phyloP scores from a whole-genome alignment of 2,888 invertebrate genomes.

The Epinotia brunnichana region DNA sequence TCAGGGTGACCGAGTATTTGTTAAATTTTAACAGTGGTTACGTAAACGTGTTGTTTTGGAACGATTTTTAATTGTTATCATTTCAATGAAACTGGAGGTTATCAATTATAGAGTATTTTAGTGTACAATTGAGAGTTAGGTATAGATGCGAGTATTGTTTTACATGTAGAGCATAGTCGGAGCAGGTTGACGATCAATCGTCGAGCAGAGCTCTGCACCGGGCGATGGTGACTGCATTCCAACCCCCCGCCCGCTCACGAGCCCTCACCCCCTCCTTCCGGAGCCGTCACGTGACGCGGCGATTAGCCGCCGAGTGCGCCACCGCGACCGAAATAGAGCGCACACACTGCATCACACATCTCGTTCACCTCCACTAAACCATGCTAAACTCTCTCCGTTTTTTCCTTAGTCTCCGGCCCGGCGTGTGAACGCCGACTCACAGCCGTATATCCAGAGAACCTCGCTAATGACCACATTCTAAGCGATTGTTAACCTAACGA shows the following conservation, averaged over 20 bases:
- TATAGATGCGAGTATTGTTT: slow-evolving; percentile 16
- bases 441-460: slow-evolving; percentile 35
- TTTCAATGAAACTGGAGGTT: slow-evolving; percentile 12
- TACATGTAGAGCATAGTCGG: slow-evolving; percentile 34
- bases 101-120: neutral
- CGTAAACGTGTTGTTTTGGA: slow-evolving; percentile 8
- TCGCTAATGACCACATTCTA: slow-evolving; percentile 43
- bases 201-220: slow-evolving; percentile 60
- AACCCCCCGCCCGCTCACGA: slow-evolving; percentile 62
- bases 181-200: slow-evolving; percentile 72
- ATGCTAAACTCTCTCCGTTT: slow-evolving; percentile 68
- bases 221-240: slow-evolving; percentile 81
- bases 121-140: neutral
- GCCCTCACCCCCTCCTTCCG: slow-evolving; percentile 78
- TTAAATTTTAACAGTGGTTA: slow-evolving; percentile 13
- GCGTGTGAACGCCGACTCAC: slow-evolving; percentile 48
- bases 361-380: slow-evolving; percentile 69
- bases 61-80: slow-evolving; percentile 9
- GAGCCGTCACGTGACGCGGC: slow-evolving; percentile 81
- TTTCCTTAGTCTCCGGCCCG: slow-evolving; percentile 56
- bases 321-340: slow-evolving; percentile 82
- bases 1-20: slow-evolving; percentile 16
- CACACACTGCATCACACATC: slow-evolving; percentile 69
- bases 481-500: slow-evolving; percentile 42
- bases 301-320: slow-evolving; percentile 81